These are phyloP conservation scores for Cherax destructor DNA, from an alignment of 1,140 invertebrate genomes.

Conservation along the genomic window DNA sequence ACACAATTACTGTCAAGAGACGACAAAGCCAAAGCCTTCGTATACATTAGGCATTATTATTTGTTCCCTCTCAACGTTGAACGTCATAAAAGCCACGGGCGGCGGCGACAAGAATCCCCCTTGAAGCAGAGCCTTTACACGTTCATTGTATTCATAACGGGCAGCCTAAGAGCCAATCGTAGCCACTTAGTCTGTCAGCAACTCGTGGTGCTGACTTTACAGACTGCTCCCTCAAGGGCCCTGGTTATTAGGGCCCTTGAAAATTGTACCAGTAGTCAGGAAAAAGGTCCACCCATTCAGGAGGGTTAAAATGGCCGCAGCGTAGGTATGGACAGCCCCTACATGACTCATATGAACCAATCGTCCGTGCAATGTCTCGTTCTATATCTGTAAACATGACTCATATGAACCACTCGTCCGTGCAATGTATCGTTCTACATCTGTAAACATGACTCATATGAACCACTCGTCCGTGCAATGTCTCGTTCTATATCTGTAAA, in stretches of 20 bases:
- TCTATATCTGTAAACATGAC: too few species aligned
- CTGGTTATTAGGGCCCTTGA: slow-evolving; percentile 43
- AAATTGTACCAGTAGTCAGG: slow-evolving; percentile 49
- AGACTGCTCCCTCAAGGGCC: background rate
- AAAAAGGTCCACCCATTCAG: background rate
- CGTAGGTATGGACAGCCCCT: background rate
- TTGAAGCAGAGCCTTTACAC: background rate
- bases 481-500: too few species aligned
- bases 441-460: too few species aligned
- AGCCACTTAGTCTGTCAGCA: background rate
- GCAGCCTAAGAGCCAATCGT: background rate
- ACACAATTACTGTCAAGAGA: slow-evolving; percentile 39
- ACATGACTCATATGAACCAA: too few species aligned
- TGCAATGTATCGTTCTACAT: too few species aligned
- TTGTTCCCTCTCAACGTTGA: background rate
- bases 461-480: too few species aligned
- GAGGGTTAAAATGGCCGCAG: background rate
- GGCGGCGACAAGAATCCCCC: background rate
- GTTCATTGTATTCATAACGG: background rate
- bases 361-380: too few species aligned
- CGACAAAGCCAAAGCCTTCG: slow-evolving; percentile 23
- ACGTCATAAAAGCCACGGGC: background rate
- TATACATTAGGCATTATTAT: slow-evolving; percentile 12
- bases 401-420: too few species aligned
- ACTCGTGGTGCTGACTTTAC: slow-evolving; percentile 34